Conservation (phyloP, 92 coral and sea anemone genomes). For the Desmophyllum pertusum region DNA sequence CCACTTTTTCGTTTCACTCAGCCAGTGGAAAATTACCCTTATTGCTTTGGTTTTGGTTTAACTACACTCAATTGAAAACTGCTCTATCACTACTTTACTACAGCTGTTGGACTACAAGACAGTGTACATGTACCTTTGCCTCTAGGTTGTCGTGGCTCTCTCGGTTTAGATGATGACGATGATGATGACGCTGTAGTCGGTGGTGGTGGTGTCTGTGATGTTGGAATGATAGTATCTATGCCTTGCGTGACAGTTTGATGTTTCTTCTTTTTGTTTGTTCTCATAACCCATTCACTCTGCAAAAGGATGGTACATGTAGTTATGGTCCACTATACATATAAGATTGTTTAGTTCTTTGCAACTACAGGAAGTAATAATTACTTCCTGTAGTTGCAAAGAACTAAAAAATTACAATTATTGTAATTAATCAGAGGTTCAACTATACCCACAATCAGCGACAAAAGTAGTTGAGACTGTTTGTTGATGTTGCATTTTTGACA, state of each 20-base stretch:
- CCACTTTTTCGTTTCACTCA: no score
- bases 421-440: neutral
- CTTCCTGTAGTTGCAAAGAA: no score
- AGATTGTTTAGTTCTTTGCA: neutral
- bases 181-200: constrained; percentile 29
- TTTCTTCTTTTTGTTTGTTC: constrained; percentile 93
- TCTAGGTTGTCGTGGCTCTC: constrained; percentile 31
- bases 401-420: no score
- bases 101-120: neutral
- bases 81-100: neutral
- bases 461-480: no score
- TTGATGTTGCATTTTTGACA: no score
- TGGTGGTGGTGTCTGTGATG: constrained; percentile 59
- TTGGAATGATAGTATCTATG: constrained; percentile 64
- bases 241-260: constrained; percentile 77
- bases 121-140: constrained; percentile 29
- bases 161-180: constrained; percentile 55
- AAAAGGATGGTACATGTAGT: neutral
- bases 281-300: constrained; percentile 95
- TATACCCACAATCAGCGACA: no score
- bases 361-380: no score
- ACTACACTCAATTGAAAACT: no score
- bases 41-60: no score
- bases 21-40: no score
- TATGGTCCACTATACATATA: no score